phyloP scores from a whole-genome alignment of 1,140 invertebrate species.

The Myzus persicae region DNA sequence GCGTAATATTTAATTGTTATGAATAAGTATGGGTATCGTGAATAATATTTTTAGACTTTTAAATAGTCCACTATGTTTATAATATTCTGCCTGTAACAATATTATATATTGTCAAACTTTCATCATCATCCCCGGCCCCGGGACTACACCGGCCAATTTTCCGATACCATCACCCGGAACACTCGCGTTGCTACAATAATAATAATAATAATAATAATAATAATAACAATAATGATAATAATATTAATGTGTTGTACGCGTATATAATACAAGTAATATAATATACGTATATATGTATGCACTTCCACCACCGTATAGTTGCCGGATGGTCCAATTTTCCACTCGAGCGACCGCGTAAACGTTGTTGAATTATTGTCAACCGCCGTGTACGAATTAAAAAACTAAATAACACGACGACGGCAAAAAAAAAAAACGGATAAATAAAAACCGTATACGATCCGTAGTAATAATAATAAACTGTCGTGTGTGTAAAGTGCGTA shows the following conservation, averaged over 20 bases:
- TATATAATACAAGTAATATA: too few species aligned
- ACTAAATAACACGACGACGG: slow-evolving; percentile 24
- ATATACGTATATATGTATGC: not conserved
- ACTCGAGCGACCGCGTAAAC: slow-evolving; percentile 54
- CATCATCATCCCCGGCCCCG: not conserved
- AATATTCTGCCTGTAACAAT: too few species aligned
- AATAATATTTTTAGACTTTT: not conserved
- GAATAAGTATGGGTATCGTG: not conserved
- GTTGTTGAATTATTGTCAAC: slow-evolving; percentile 57
- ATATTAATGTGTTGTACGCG: not conserved
- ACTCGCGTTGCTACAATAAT: not conserved
- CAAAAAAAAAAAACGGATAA: slow-evolving; percentile 2
- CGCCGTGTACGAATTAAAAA: slow-evolving; percentile 32
- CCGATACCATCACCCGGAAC: slow-evolving; percentile 40
- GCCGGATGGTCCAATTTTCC: slow-evolving; percentile 57
- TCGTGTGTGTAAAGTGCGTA: slow-evolving; percentile 49
- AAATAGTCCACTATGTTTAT: too few species aligned
- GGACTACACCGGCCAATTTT: slow-evolving; percentile 25
- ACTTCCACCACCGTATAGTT: not conserved
- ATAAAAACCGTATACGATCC: slow-evolving; percentile 38
- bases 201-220: not conserved
- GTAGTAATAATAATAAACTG: slow-evolving; percentile 35
- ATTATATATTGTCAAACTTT: not conserved
- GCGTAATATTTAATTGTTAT: not conserved
- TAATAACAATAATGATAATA: not conserved